Evolutionary conservation across 2,113 vertebrate species (phyloP).

Genomic region (Archocentrus centrarchus): DNA sequence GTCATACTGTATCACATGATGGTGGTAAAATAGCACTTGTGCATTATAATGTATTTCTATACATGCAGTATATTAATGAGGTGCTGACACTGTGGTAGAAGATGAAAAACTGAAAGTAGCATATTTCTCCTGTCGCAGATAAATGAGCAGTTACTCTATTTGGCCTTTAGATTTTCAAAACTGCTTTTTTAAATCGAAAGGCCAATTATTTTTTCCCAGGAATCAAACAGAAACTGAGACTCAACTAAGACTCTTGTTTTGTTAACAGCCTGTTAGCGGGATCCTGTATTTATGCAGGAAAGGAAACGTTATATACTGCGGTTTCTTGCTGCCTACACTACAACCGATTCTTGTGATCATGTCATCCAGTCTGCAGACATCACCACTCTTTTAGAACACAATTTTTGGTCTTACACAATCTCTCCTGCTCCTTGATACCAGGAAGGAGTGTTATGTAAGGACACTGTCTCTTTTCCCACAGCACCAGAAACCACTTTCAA

Average conservation of each 20-base stretch:
- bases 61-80: not conserved
- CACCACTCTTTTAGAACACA: not conserved
- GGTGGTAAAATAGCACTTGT: not conserved
- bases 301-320: slow-evolving; percentile 25
- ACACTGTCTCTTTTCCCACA: not conserved
- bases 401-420: not conserved
- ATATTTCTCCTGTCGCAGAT: not conserved
- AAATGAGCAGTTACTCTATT: not conserved
- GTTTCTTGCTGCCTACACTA: slow-evolving; percentile 21
- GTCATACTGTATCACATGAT: not conserved
- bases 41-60: not conserved
- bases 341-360: slow-evolving; percentile 17
- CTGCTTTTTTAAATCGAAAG: not conserved
- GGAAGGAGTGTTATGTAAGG: not conserved
- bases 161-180: no score
- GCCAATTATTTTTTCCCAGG: not conserved
- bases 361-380: slow-evolving; percentile 3
- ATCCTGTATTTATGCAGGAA: not conserved
- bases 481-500: not conserved
- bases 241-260: not conserved
- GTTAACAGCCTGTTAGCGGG: not conserved
- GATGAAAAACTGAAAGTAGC: slow-evolving; percentile 4
- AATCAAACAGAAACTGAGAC: not conserved
- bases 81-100: not conserved
- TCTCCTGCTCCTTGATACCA: not conserved